Evolutionary conservation across 2,888 invertebrate genomes (phyloP).

Genomic region (Peribatodes rhomboidaria): DNA sequence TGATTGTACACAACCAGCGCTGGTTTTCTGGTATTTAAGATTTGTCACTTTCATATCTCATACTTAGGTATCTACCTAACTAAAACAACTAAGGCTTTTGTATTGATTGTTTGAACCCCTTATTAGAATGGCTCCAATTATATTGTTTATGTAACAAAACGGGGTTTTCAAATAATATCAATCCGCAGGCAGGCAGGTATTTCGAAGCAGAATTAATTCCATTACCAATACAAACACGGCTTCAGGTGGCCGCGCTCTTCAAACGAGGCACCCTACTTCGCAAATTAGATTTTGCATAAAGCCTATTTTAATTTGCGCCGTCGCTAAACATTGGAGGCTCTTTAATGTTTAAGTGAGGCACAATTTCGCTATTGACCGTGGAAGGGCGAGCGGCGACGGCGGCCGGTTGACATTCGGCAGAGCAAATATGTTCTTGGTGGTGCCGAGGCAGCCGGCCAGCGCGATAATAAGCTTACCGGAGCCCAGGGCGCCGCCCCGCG

Average conservation of each 20-base stretch:
- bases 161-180: slow-evolving; percentile 46
- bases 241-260: slow-evolving; percentile 69
- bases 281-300: slow-evolving; percentile 85
- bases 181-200: slow-evolving; percentile 57
- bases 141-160: slow-evolving; percentile 41
- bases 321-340: slow-evolving; percentile 81
- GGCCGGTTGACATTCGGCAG: slow-evolving; percentile 78
- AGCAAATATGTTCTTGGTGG: slow-evolving; percentile 80
- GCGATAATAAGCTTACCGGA: slow-evolving; percentile 82
- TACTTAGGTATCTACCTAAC: too few species aligned
- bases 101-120: slow-evolving; percentile 9
- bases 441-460: slow-evolving; percentile 54
- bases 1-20: too few species aligned
- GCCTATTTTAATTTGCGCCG: slow-evolving; percentile 85
- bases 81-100: background rate
- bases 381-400: slow-evolving; percentile 58
- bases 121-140: slow-evolving; percentile 30
- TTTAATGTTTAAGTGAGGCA: slow-evolving; percentile 82
- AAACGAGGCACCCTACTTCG: slow-evolving; percentile 73
- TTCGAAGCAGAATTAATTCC: slow-evolving; percentile 80
- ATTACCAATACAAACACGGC: slow-evolving; percentile 81
- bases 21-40: too few species aligned
- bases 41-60: too few species aligned
- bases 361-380: slow-evolving; percentile 70
- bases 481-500: slow-evolving; percentile 62